Percentiles rank a stretch among this genome's conserved stretches.
phyloP scores from a whole-genome alignment of 2,888 invertebrate species.

The Sphecodes monilicornis region DNA sequence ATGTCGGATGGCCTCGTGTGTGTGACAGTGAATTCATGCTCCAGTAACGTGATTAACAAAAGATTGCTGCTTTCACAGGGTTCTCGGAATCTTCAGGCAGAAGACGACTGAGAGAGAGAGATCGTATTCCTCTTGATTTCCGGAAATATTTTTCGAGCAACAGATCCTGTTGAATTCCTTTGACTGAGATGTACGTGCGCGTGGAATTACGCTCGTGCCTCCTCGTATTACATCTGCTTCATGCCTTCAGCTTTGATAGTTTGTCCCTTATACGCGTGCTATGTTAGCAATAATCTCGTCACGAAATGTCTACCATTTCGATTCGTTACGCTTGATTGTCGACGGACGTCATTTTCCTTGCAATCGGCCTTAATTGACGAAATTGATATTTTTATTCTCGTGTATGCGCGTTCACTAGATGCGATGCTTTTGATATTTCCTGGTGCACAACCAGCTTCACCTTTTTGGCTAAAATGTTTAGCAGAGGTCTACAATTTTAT shows the following conservation, averaged over 20 bases:
- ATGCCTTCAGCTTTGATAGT: not conserved
- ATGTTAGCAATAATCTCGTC: not conserved
- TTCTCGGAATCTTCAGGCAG: not conserved
- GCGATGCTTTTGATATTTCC: not conserved
- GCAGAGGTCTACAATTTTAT: no score
- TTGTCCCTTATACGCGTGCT: not conserved
- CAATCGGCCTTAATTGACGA: not conserved
- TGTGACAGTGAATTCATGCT: not conserved
- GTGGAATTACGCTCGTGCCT: slow-evolving; percentile 11
- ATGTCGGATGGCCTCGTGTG: not conserved
- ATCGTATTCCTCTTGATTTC: not conserved
- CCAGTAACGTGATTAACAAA: not conserved
- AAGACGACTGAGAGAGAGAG: not conserved
- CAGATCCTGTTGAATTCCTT: not conserved
- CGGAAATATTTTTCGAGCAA: slow-evolving; percentile 22
- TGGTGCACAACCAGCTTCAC: no score
- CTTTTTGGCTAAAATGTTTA: no score
- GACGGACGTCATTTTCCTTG: not conserved
- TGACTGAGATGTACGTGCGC: not conserved
- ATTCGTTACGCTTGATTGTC: not conserved
- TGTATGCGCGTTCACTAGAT: not conserved
- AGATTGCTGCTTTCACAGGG: not conserved
- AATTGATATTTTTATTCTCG: not conserved
- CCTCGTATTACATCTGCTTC: not conserved
- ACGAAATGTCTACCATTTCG: not conserved